These are phyloP conservation scores for Urosaurus nigricauda DNA, from an alignment of 2,797 vertebrate species.

Conservation along the genomic window DNA sequence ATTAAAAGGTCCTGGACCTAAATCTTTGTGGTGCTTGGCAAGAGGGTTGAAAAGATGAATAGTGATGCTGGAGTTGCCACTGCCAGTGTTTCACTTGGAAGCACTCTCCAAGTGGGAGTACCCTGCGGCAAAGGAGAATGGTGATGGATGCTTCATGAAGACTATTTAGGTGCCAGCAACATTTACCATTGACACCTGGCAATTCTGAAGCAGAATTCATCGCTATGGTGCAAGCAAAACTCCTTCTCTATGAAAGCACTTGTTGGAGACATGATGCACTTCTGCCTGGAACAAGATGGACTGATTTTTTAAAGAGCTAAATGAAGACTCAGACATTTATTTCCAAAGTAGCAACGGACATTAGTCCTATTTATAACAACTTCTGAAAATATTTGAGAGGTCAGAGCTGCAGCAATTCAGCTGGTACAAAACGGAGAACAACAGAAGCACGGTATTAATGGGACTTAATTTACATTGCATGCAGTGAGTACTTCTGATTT, in stretches of 20 bases:
- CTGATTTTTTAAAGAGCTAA: background rate
- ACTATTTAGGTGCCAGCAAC: background rate
- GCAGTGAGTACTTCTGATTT: background rate
- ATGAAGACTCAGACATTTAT: constrained; percentile 6
- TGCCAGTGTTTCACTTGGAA: background rate
- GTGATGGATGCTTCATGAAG: background rate
- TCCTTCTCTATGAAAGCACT: background rate
- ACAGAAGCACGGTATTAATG: background rate
- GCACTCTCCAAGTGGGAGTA: background rate
- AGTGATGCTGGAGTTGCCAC: background rate
- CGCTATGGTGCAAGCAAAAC: background rate
- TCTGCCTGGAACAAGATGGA: background rate
- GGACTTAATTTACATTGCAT: background rate
- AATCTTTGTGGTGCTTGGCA: background rate
- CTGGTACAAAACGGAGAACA: background rate
- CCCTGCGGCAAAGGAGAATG: background rate
- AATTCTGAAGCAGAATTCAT: constrained; percentile 5
- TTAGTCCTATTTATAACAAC: constrained; percentile 20
- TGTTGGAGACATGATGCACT: background rate
- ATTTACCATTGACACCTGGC: background rate
- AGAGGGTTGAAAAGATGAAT: no score
- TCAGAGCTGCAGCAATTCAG: background rate
- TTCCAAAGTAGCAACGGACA: constrained; percentile 2
- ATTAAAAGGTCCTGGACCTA: background rate
- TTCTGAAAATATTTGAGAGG: constrained; percentile 10